phyloP scores from a whole-genome alignment of 2,888 invertebrate species.

The Lochmaea crataegi region DNA sequence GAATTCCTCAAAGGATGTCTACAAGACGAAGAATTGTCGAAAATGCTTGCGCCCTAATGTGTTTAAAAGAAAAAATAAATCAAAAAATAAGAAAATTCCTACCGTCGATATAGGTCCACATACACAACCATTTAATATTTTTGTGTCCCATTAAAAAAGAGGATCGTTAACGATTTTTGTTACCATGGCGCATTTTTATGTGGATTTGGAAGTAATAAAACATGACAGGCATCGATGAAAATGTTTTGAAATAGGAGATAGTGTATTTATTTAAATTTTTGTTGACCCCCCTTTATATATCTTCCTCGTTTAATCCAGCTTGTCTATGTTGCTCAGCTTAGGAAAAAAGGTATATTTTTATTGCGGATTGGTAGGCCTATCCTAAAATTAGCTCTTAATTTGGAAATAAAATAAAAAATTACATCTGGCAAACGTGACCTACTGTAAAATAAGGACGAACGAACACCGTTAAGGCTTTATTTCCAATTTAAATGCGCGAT shows the following conservation, averaged over 20 bases:
- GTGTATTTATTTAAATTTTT: slow-evolving; percentile 26
- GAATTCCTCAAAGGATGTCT: slow-evolving; percentile 98
- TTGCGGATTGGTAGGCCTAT: slow-evolving; percentile 41
- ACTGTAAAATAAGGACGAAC: too few species aligned
- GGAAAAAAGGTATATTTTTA: slow-evolving; percentile 35
- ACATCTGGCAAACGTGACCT: not conserved
- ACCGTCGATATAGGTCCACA: slow-evolving; percentile 31
- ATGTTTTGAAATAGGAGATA: slow-evolving; percentile 30
- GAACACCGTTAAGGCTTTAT: not conserved
- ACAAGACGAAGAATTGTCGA: slow-evolving; percentile 94
- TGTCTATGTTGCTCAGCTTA: slow-evolving; percentile 36
- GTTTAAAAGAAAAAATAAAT: slow-evolving; percentile 20
- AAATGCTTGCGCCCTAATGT: slow-evolving; percentile 92
- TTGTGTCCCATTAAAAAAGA: slow-evolving; percentile 26
- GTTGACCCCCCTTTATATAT: slow-evolving; percentile 25
- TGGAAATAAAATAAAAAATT: not conserved
- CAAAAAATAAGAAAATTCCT: slow-evolving; percentile 19
- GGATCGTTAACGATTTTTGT: slow-evolving; percentile 11
- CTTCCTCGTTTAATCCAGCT: slow-evolving; percentile 38
- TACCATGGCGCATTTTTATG: slow-evolving; percentile 40
- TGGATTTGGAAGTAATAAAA: slow-evolving; percentile 30
- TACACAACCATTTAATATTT: slow-evolving; percentile 27
- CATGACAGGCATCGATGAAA: slow-evolving; percentile 37
- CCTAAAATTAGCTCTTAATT: not conserved
- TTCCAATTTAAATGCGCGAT: slow-evolving; percentile 14